phyloP scores from a whole-genome alignment of 2,113 vertebrate genomes.

The Eidolon helvum region DNA sequence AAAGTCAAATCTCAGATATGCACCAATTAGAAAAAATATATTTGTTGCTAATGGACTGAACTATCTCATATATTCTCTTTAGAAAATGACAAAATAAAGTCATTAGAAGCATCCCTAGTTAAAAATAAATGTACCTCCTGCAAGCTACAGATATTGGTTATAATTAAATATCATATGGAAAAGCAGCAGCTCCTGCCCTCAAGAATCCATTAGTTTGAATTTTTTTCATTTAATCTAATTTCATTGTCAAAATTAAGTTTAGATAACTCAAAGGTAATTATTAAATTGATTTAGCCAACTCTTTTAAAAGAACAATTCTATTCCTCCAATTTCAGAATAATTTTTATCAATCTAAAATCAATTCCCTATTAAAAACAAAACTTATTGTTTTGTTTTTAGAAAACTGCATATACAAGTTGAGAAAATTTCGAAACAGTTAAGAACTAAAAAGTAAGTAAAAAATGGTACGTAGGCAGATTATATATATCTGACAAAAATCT shows the following conservation, averaged over 20 bases:
- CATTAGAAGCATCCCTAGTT: neutral
- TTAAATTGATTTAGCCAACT: neutral
- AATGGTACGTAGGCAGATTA: neutral
- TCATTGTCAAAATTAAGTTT: slow-evolving; percentile 16
- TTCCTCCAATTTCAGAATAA: neutral
- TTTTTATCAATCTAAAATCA: slow-evolving; percentile 18
- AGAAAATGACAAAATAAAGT: neutral
- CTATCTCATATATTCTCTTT: neutral
- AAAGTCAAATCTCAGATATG: slow-evolving; percentile 31
- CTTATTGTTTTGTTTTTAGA: neutral
- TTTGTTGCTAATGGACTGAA: slow-evolving; percentile 20
- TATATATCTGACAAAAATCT: neutral
- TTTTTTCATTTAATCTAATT: slow-evolving; percentile 1
- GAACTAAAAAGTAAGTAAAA: neutral
- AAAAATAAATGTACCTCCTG: slow-evolving; percentile 12
- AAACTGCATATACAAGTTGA: neutral
- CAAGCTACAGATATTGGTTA: neutral
- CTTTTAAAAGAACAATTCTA: neutral
- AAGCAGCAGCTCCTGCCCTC: neutral
- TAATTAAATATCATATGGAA: slow-evolving; percentile 4
- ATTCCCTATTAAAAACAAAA: neutral
- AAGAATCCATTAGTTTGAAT: neutral
- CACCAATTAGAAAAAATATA: neutral
- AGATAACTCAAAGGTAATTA: neutral
- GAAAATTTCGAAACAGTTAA: neutral